A percentile compares a stretch with the other conserved stretches of the same genome.
Evolutionary conservation across 2,113 vertebrate species (phyloP).

Genomic region (Marmota flaviventris): DNA sequence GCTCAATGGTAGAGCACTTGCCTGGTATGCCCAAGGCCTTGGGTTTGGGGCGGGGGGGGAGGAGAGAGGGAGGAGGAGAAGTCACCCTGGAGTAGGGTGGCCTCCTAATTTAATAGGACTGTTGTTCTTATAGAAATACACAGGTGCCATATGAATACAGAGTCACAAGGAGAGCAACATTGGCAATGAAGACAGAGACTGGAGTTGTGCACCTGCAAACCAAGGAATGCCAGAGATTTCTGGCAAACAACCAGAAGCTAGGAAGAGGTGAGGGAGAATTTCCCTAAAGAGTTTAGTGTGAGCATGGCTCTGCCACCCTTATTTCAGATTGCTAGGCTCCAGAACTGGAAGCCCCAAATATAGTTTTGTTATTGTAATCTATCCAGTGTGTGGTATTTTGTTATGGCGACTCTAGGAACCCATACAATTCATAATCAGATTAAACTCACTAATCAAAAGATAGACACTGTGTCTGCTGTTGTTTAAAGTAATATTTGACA

Average conservation of each 20-base stretch:
- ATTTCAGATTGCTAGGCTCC: background rate
- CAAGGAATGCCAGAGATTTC: background rate
- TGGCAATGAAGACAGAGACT: background rate
- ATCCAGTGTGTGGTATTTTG: background rate
- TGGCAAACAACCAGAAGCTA: background rate
- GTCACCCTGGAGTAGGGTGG: background rate
- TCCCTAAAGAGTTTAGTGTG: background rate
- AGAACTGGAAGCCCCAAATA: background rate
- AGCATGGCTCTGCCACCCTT: background rate
- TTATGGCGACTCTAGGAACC: background rate
- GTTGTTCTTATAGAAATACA: background rate
- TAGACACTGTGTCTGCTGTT: background rate
- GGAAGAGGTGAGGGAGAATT: background rate
- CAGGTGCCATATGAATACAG: background rate
- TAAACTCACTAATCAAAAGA: constrained; percentile 39
- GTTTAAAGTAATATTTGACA: background rate
- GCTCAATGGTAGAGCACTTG: no score
- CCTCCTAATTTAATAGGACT: background rate
- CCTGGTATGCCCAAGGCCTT: no score
- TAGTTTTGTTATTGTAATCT: background rate
- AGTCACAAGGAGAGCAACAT: background rate
- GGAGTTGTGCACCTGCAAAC: background rate
- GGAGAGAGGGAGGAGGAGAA: no score
- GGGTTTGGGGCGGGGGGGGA: no score
- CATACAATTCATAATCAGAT: background rate